Base-by-base conservation (phyloP, 2,888 invertebrate genomes). In the Branchipolynoe longqiensis region DNA sequence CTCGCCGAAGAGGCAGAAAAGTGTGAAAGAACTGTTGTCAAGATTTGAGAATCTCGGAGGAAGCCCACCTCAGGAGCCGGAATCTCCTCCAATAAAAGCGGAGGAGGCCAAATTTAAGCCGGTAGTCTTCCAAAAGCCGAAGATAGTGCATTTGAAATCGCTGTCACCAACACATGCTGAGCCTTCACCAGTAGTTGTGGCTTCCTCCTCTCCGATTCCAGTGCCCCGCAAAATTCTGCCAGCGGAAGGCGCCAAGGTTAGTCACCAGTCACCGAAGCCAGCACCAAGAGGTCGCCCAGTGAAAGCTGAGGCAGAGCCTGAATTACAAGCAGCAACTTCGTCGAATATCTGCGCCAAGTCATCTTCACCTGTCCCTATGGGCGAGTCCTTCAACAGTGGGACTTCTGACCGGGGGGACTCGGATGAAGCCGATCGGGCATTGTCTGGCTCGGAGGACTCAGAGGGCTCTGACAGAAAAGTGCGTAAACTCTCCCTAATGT, bases 1-100 rank as follows among this genome's bases (percentile, higher is more conserved):
- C 25, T 82, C 82, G 3, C 73, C 87, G 48, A 87, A 86, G 48
- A 25, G 87, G n/a, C 86, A 87, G 36, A 85, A 85, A 54, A 87
- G 87, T 64, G 86, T 87, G 12, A 85, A 62, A 28, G 85, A 86
- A 54, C 58, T 87, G 33, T 41, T 85, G 81, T 85, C 86, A 0
- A 41, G 84, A 48, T 87, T 87, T 85, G 87, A 87, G 82, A 59
- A 36, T 12, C n/a, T 78, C 25, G 73, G 78, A 33, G 48, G 36
- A 8, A 86, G 83, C 54, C 82, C 85, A 31, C 85, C 83, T 40
- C 48, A 73, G 33, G 69, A 48, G 28, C 64, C 36, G 3, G 41
- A 64, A 31, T 6, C 28, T 6, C 6, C 82, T 59, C 69, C 84
- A n/a, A 33, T 73, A 2, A 59, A 64, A 31, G 3, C 69, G 31